phyloP scores from a whole-genome alignment of 2,888 invertebrate species.

The Belgica antarctica region DNA sequence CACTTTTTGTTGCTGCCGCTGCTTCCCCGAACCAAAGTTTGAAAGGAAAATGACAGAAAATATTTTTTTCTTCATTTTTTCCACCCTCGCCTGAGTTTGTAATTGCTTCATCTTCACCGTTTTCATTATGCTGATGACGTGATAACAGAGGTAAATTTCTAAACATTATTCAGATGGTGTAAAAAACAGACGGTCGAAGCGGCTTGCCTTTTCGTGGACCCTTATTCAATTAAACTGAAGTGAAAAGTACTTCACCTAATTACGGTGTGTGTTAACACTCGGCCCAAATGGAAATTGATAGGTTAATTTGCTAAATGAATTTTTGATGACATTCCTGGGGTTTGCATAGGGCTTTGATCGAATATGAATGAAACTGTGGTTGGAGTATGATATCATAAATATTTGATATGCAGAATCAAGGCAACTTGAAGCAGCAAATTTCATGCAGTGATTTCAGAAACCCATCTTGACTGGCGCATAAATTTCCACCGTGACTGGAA shows the following conservation, averaged over 20 bases:
- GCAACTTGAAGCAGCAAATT: too few species aligned
- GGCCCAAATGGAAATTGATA: background rate
- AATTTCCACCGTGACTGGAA: too few species aligned
- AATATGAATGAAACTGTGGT: too few species aligned
- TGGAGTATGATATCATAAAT: too few species aligned
- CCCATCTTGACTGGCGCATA: too few species aligned
- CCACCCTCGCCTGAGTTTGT: background rate
- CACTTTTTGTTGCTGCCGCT: slow-evolving; percentile 23
- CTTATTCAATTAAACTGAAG: slow-evolving; percentile 38
- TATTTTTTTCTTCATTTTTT: background rate
- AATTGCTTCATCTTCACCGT: slow-evolving; percentile 21
- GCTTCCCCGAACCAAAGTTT: background rate
- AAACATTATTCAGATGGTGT: background rate
- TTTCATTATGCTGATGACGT: slow-evolving; percentile 1
- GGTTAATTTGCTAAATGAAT: slow-evolving; percentile 35
- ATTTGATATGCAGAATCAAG: too few species aligned
- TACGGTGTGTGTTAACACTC: slow-evolving; percentile 32
- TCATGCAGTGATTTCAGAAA: too few species aligned
- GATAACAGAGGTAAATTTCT: slow-evolving; percentile 29
- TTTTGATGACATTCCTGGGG: slow-evolving; percentile 36
- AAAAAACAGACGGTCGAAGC: slow-evolving; percentile 41
- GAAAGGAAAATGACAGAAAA: slow-evolving; percentile 23
- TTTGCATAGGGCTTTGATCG: too few species aligned
- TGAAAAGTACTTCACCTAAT: slow-evolving; percentile 39
- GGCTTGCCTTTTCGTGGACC: background rate